These are phyloP conservation scores for Scaptomyza montana DNA, from an alignment of 1,140 invertebrate genomes.

Conservation along the genomic window DNA sequence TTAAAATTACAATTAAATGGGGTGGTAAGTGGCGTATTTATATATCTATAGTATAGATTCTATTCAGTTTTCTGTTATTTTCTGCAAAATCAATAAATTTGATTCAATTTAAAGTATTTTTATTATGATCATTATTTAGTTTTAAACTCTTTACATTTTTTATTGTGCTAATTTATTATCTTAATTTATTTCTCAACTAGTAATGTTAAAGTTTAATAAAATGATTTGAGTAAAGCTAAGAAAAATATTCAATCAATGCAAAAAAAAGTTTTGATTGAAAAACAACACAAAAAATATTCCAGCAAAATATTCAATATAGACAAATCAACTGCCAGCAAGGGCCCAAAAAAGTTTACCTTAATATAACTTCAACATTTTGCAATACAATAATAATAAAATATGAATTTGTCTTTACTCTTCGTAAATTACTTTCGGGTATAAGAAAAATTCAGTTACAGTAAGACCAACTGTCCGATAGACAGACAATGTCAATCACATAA, in stretches of 20 bases:
- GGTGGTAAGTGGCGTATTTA: too few species aligned
- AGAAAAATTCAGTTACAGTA: background rate
- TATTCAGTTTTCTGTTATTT: background rate
- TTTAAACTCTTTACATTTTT: too few species aligned
- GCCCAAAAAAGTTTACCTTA: background rate
- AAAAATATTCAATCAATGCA: too few species aligned
- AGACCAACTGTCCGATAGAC: background rate
- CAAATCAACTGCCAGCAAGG: background rate
- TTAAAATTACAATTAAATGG: background rate
- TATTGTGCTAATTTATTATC: too few species aligned
- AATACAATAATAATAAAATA: background rate
- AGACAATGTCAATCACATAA: constrained; percentile 6
- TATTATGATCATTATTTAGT: too few species aligned
- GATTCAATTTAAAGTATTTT: background rate
- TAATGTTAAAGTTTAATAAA: too few species aligned
- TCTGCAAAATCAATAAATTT: too few species aligned
- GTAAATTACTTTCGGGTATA: background rate
- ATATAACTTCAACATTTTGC: background rate
- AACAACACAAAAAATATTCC: background rate
- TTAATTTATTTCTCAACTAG: too few species aligned
- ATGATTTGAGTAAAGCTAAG: too few species aligned
- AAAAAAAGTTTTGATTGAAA: background rate
- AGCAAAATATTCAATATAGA: background rate
- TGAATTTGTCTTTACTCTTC: background rate
- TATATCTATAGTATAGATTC: too few species aligned